These are phyloP conservation scores for Cyprinella venusta DNA, from an alignment of 2,797 vertebrate species.

Conservation along the genomic window DNA sequence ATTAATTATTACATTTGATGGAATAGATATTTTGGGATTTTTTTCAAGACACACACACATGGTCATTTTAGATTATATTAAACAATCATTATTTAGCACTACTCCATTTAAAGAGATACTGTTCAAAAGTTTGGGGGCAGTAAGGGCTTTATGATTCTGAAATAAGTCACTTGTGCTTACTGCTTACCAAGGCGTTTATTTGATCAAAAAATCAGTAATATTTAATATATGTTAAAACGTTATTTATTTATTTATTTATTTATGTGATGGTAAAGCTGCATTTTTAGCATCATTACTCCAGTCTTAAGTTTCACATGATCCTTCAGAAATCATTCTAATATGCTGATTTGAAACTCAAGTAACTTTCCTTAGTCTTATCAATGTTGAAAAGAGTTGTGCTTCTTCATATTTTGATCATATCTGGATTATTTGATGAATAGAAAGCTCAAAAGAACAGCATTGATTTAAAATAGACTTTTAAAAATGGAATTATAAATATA, in stretches of 20 bases:
- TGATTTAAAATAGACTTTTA: background rate
- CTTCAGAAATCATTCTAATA: background rate
- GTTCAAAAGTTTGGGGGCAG: background rate
- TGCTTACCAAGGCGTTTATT: background rate
- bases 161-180: background rate
- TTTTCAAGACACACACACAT: background rate
- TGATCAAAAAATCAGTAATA: background rate
- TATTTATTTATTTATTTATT: constrained; percentile 2
- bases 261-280: background rate
- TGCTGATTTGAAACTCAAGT: too few relatives aligned
- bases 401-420: background rate
- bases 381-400: too few relatives aligned
- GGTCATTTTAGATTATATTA: background rate
- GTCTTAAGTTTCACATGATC: background rate
- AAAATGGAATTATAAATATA: too few relatives aligned
- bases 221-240: background rate
- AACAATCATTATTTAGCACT: background rate
- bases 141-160: background rate
- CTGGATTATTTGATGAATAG: background rate
- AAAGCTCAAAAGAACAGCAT: background rate
- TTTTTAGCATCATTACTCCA: too few relatives aligned
- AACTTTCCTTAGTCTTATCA: too few relatives aligned
- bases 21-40: background rate
- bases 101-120: background rate
- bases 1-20: constrained; percentile 33